Base-by-base conservation (phyloP, 2,888 invertebrate species). In the Micoletzkya japonica region DNA sequence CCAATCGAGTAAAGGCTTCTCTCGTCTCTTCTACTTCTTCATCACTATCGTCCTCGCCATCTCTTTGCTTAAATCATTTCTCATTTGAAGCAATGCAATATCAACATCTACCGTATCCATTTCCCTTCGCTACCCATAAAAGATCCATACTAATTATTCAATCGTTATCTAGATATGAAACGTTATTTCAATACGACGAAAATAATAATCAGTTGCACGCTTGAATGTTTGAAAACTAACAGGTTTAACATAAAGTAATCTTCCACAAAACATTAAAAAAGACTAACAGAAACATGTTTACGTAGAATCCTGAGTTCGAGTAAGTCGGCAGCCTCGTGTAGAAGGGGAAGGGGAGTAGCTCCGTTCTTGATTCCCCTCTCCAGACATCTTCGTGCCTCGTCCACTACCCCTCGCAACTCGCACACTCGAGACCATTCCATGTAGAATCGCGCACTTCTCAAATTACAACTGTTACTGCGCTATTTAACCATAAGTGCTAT, bases 281-380 rank as follows among this genome's bases (percentile, higher is more conserved):
- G 44, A 44, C 20, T 14, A 20, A 44, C 20, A 44, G 44, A 54
- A 20, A 54, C n/a, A 10, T 61, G 28, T 49, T 36, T 66, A 17
- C 66, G 20, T 7, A 66, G 50, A 3, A 66, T 54, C 30, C 78
- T 71, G 75, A 78, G 75, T 60, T 78, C 78, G 36, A 78, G 39
- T 20, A 70, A 66, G 61, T 78, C 78, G 58, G 75, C 74, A 17
- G 75, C 78, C 24, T 73, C 72, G 32, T 75, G 72, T 2, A 78
- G n/a, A 4, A 37, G 32, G 26, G 52, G 7, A 26, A 66, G 20
- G 17, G 66, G 66, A 4, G 66, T 36, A 24, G 66, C 66, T 26
- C 52, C 66, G 1, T 20, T 54, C 26, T 28, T 52, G 24, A 24
- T 52, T 34, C 52, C 66, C 37, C 66, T 66, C 26, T 52, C 66